phyloP scores from a whole-genome alignment of 2,113 vertebrate genomes.

The Globicephala melas region DNA sequence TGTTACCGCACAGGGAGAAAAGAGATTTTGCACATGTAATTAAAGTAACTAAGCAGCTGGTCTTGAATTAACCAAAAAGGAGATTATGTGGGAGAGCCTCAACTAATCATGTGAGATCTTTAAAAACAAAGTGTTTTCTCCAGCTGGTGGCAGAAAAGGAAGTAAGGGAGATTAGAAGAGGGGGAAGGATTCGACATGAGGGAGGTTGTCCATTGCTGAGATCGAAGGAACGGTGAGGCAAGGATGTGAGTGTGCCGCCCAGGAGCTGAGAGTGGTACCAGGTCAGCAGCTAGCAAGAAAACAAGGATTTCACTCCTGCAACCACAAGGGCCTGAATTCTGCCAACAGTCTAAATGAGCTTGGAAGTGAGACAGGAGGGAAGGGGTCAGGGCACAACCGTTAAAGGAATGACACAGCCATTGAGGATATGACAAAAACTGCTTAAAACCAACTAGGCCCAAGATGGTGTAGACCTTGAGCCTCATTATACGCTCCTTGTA shows the following conservation, averaged over 20 bases:
- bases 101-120: background rate
- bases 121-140: background rate
- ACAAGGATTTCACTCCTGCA: background rate
- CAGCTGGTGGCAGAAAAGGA: background rate
- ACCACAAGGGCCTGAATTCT: background rate
- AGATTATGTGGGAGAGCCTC: background rate
- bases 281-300: background rate
- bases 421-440: background rate
- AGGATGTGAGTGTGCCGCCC: background rate
- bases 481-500: background rate
- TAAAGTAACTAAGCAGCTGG: conserved; percentile 33
- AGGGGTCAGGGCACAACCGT: background rate
- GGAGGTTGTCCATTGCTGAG: no score
- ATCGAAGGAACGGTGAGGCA: background rate
- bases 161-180: background rate
- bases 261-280: background rate
- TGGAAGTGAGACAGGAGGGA: background rate
- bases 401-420: background rate
- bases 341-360: background rate
- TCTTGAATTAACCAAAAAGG: conserved; percentile 2
- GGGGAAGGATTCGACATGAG: background rate
- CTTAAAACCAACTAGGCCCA: background rate
- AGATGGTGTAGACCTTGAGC: background rate
- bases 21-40: background rate
- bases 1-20: background rate